Percentiles rank a stretch among this genome's conserved stretches.
Evolutionary conservation across 2,797 vertebrate species (phyloP).

Genomic region (Coreius guichenoti): DNA sequence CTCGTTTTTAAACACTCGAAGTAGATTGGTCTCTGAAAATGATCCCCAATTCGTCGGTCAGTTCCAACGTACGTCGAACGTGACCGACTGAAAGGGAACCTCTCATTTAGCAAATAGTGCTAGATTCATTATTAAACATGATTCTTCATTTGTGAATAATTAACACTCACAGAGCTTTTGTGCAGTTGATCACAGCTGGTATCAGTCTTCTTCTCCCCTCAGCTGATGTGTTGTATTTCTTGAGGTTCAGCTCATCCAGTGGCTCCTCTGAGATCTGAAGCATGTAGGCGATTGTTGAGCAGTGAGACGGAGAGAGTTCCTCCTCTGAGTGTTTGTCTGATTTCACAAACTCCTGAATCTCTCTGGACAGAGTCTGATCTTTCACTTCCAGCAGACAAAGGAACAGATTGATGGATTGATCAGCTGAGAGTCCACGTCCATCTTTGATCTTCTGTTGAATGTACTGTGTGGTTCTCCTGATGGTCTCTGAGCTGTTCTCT

Average conservation of each 20-base stretch:
- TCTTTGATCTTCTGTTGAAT: too few relatives aligned
- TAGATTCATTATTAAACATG: too few relatives aligned
- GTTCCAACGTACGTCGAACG: too few relatives aligned
- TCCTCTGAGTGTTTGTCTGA: neutral
- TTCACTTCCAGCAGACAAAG: neutral
- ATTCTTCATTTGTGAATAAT: neutral
- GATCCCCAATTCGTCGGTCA: too few relatives aligned
- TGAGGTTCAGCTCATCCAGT: neutral
- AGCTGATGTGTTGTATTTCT: neutral
- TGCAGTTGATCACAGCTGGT: neutral
- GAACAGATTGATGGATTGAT: neutral
- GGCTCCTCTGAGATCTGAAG: neutral
- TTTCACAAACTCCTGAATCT: too few relatives aligned
- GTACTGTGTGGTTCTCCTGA: too few relatives aligned
- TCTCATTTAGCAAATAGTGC: too few relatives aligned
- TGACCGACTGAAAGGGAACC: too few relatives aligned
- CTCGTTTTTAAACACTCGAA: too few relatives aligned
- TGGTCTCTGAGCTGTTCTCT: too few relatives aligned
- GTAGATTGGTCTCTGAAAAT: too few relatives aligned
- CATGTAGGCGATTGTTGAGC: neutral
- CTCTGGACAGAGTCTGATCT: neutral
- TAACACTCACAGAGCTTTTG: neutral
- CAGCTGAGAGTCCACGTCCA: neutral
- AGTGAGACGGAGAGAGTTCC: neutral
- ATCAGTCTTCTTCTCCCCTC: neutral